Evolutionary conservation across 2,888 invertebrate species (phyloP), one percentile per base, ranked within the genome.

Genomic region (Erebia aethiops): DNA sequence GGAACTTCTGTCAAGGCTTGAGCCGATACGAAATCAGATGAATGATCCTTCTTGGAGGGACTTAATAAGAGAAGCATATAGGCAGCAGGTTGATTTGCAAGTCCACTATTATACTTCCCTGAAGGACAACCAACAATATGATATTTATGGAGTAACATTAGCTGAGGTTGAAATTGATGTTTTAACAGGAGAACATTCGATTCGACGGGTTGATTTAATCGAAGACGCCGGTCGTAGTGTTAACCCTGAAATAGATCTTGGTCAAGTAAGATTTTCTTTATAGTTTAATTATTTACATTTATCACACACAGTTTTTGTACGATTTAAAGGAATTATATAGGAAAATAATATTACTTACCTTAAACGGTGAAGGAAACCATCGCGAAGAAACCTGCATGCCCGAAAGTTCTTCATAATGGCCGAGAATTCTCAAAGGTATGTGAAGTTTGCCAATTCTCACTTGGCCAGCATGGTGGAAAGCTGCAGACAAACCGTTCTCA

Each of bases 131-230:
- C 72, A 79, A 26, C 2, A 78, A 1, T 85, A 87, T 62, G 84
- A 88, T 69, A 71, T 95, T 58, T 95, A 94, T 77, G 96, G 95
- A 1, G 93, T 94, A 0, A 90, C 94, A 1, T 87, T 95, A 8
- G 84, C 94, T 13, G 97, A 97, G 87, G 95, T 96, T 0, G 96
- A 97, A 84, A 83, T 97, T 0, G 97, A 97, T 83, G 86, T 96
- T 21, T 84, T 97, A 64, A 97, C 97, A 0, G 97, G 97, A 46
- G 95, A 96, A 80, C 94, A 95, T 76, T 89, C 95, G 76, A 84
- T 96, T 52, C 81, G 86, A 0, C 90, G 96, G 76, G 95, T 95
- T 0, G 96, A 96, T 82, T 84, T 96, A 64, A 79, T 96, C 49
- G 95, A 96, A 85, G 96, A 96, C 83, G 94, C 94, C 18, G 96